Evolutionary conservation across 1,140 invertebrate species (phyloP), one percentile per base, ranked within the genome.

Genomic region (Drosophila subpulchrella): DNA sequence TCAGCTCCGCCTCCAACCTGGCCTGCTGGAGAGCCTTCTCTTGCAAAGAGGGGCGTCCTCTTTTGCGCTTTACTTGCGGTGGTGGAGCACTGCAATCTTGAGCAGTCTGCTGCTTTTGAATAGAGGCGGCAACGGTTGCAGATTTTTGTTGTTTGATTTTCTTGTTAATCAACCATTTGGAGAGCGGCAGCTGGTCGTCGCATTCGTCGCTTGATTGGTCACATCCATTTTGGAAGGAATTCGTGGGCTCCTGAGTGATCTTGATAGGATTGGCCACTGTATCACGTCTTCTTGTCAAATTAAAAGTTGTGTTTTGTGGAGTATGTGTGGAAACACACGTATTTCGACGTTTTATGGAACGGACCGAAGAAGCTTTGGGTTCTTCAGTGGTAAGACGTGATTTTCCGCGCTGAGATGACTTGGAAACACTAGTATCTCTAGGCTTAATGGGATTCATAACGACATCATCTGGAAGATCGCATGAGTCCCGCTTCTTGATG

Each of bases 41-140:
- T 0, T 46, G n/a, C 4, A 53, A 27, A 7, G 61, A 20, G 6
- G 61, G 66, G 1, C 66, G 66, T 10, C 61, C 66, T 12, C 66
- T 34, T 24, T 66, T 70, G 7, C 61, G 66, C 15, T 70, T 70
- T 0, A 36, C 15, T 11, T 6, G 15, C 42, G 2, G 12, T 10
- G 17, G 8, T 6, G 6, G 12, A 20, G 4, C 2, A 3, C 7
- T 41, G 2, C 3, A 48, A 48, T n/a, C 6, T 48, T 15, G 10
- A 0, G n/a, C 3, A 10, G 34, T 8, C 13, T 2, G 0, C 0
- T 10, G 8, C 3, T 24, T 27, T 7, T 32, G 7, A 0, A 27
- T 5, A 17, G 17, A 3, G 41, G 0, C 15, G n/a, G 2, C 15
- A 3, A 17, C 2, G 15, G 15, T 2, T 44, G 3, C 4, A 4